Base-by-base conservation (phyloP, 1,140 invertebrate species). In the Lepidotrigona ventralis region DNA sequence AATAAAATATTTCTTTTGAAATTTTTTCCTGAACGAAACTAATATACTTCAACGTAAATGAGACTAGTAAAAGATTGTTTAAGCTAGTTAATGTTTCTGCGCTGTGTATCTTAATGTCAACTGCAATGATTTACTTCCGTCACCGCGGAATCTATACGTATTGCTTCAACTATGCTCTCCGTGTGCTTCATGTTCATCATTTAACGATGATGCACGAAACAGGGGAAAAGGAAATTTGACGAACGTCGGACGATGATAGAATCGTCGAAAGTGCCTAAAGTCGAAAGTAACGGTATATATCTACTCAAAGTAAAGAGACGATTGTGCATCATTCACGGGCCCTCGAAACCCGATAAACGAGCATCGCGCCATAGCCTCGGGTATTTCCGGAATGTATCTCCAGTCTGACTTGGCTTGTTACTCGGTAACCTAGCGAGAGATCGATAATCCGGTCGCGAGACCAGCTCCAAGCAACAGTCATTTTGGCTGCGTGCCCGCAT, bases 211-310 rank as follows among this genome's bases (percentile, higher is more conserved):
- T n/a, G 23, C 58, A 5, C 23, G 58, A 19, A 39, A 39, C 23
- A 60, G 1, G 29, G 9, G 14, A 60, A 4, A 12, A 8, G 21
- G 9, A n/a, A 60, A 9, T 23, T 12, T 4, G 23, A 9, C 9
- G 23, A 66, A n/a, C n/a, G 54, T n/a, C 26, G 33, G 2, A 54
- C 70, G n/a, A 68, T 26, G 64, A 87, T 56, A 54, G 80, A 86
- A 83, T 86, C 74, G 83, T 86, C 80, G 86, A 87, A 87, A 87
- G 86, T 87, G 85, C 33, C 86, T 63, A 53, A n/a, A 58, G 64
- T n/a, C 56, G 33, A 33, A 19, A 21, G n/a, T 87, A 87, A 87
- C 86, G 86, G 86, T 83, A 33, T 33, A 1, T 33, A n/a, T n/a
- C 33, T 39, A 86, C 33, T 23, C 39, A 17, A 70, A 80, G 70